Percentiles rank a stretch among this genome's conserved stretches.
These are phyloP conservation scores for Rhizoglyphus robini DNA, from an alignment of 1,140 invertebrate genomes.

Conservation along the genomic window DNA sequence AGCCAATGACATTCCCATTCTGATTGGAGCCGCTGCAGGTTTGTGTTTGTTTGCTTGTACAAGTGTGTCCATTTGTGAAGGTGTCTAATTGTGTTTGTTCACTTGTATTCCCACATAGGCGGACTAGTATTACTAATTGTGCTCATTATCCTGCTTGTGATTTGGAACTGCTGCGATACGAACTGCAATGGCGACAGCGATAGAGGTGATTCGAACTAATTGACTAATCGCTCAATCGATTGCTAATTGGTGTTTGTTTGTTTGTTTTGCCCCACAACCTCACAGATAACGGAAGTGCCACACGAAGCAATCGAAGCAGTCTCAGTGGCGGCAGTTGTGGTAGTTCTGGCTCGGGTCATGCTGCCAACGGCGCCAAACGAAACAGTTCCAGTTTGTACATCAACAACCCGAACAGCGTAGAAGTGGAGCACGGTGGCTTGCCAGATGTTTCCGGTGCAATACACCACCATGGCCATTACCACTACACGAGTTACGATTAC, in stretches of 20 bases:
- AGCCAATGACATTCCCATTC: slow-evolving; percentile 37
- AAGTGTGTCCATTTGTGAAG: neutral
- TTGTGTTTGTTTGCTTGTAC: neutral
- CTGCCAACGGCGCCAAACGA: neutral
- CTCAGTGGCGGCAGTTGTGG: neutral
- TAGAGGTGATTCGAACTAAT: neutral
- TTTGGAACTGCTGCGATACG: slow-evolving; percentile 40
- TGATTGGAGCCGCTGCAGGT: slow-evolving; percentile 40
- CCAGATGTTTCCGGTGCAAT: neutral
- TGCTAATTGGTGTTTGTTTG: neutral
- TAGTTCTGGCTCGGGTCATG: neutral
- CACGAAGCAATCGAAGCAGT: slow-evolving; percentile 4
- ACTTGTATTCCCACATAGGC: neutral
- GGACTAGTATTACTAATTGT: slow-evolving; percentile 35
- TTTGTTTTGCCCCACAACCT: neutral
- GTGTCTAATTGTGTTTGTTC: neutral
- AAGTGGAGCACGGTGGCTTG: neutral
- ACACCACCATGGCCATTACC: neutral
- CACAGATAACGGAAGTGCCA: slow-evolving; percentile 1
- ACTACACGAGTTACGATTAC: neutral
- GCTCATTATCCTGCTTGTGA: slow-evolving; percentile 35
- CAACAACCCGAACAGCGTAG: slow-evolving; percentile 11
- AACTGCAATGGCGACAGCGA: neutral
- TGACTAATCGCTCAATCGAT: neutral
- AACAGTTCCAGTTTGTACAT: slow-evolving; percentile 18